Conservation (phyloP, 2,113 vertebrate genomes). For the Speoplatyrhinus poulsoni region DNA sequence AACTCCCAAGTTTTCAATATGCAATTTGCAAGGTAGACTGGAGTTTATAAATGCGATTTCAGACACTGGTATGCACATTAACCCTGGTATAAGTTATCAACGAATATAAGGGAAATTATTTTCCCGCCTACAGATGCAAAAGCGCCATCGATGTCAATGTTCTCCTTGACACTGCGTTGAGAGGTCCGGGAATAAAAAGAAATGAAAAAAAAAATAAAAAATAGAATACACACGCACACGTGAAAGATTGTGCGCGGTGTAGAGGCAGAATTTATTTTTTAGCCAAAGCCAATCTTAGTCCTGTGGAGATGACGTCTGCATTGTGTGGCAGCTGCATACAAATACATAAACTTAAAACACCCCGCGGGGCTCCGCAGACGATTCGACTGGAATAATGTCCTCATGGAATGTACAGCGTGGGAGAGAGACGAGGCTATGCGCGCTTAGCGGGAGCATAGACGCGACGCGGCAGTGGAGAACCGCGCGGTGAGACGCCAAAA, state of each 20-base stretch:
- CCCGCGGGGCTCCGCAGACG: constrained; percentile 13
- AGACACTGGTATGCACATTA: neutral
- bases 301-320: constrained; percentile 63
- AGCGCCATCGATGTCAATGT: too few relatives aligned
- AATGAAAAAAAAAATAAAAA: neutral
- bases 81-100: constrained; percentile 2
- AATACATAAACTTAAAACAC: constrained; percentile 60
- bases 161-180: too few relatives aligned
- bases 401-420: constrained; percentile 1
- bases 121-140: neutral
- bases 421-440: constrained; percentile 24
- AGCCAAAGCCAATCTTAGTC: constrained; percentile 51
- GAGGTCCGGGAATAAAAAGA: too few relatives aligned
- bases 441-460: constrained; percentile 23
- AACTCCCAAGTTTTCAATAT: constrained; percentile 64
- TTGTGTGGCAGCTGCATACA: constrained; percentile 64
- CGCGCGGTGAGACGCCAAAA: constrained; percentile 19
- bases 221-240: constrained; percentile 14
- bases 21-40: constrained; percentile 25
- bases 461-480: neutral
- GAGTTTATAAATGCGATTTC: neutral
- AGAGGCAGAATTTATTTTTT: constrained; percentile 17
- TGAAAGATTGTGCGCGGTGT: constrained; percentile 20
- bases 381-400: constrained; percentile 14
- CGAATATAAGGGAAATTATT: constrained; percentile 23